These are phyloP conservation scores for Catharus minimus DNA, from an alignment of 2,113 vertebrate species.

Conservation along the genomic window DNA sequence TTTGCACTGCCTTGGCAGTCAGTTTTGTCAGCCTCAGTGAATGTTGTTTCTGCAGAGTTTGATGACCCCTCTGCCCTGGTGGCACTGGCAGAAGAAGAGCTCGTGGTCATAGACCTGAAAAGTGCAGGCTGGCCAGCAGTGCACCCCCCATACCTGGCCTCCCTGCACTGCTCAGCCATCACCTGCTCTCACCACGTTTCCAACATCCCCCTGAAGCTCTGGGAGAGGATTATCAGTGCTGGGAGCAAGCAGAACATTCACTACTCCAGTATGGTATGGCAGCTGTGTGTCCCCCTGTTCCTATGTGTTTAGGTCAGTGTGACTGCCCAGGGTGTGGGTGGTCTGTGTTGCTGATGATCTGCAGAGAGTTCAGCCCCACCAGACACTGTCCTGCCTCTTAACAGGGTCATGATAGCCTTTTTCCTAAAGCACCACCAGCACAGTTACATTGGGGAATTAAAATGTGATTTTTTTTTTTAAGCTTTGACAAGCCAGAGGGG, in stretches of 20 bases:
- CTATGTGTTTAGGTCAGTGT: background rate
- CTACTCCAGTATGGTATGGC: conserved; percentile 87
- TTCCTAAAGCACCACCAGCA: background rate
- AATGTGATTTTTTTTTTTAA: background rate
- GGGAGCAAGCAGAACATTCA: conserved; percentile 86
- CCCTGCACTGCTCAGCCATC: conserved; percentile 96
- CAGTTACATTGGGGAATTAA: background rate
- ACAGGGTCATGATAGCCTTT: background rate
- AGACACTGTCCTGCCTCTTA: background rate
- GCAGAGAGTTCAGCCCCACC: background rate
- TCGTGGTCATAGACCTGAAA: conserved; percentile 92
- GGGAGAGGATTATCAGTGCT: conserved; percentile 86
- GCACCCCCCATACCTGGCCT: conserved; percentile 92
- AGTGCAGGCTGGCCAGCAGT: conserved; percentile 89
- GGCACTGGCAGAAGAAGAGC: conserved; percentile 94
- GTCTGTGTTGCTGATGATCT: background rate
- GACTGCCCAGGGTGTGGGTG: background rate
- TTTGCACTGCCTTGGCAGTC: background rate
- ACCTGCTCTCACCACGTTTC: conserved; percentile 96
- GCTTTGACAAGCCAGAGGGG: conserved; percentile 9
- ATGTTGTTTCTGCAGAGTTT: conserved; percentile 64
- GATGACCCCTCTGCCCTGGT: conserved; percentile 90
- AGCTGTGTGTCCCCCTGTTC: background rate
- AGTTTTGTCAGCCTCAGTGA: background rate
- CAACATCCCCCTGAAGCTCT: conserved; percentile 93